Evolutionary conservation across 2,888 invertebrate species (phyloP).

Genomic region (Cosmorhoe ocellata): DNA sequence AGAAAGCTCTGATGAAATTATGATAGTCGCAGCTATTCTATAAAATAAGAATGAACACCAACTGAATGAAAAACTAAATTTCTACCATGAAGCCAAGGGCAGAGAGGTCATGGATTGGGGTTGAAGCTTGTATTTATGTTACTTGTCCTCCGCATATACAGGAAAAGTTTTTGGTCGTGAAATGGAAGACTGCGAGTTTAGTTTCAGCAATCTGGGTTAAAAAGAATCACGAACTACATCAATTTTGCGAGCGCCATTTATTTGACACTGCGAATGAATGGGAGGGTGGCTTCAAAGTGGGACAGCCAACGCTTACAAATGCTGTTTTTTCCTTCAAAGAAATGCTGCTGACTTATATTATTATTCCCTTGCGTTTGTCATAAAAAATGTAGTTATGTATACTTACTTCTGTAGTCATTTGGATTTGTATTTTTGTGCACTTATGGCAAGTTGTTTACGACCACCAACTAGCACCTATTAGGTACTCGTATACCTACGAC

Average conservation of each 20-base stretch:
- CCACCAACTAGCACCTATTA: too few species aligned
- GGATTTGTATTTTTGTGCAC: too few species aligned
- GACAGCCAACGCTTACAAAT: conserved; percentile 26
- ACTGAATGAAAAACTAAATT: too few species aligned
- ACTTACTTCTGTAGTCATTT: too few species aligned
- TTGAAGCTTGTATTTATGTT: background rate
- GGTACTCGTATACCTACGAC: too few species aligned
- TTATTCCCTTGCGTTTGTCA: background rate
- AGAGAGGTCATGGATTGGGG: too few species aligned
- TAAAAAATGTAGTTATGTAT: too few species aligned
- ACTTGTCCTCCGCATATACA: background rate
- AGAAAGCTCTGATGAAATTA: too few species aligned
- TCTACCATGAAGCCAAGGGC: too few species aligned
- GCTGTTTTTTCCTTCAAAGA: conserved; percentile 25
- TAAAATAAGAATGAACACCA: too few species aligned
- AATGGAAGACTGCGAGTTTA: background rate
- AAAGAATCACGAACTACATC: conserved; percentile 59
- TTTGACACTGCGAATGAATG: conserved; percentile 59
- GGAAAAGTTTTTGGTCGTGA: background rate
- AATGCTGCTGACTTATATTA: background rate
- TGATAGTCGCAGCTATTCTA: too few species aligned
- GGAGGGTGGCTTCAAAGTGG: conserved; percentile 43
- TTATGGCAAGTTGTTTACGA: too few species aligned
- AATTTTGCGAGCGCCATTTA: conserved; percentile 75
- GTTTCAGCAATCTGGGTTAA: conserved; percentile 46